Percentiles rank a stretch among this genome's conserved stretches.
Conservation (phyloP, 2,888 invertebrate genomes). For the Meganola albula region DNA sequence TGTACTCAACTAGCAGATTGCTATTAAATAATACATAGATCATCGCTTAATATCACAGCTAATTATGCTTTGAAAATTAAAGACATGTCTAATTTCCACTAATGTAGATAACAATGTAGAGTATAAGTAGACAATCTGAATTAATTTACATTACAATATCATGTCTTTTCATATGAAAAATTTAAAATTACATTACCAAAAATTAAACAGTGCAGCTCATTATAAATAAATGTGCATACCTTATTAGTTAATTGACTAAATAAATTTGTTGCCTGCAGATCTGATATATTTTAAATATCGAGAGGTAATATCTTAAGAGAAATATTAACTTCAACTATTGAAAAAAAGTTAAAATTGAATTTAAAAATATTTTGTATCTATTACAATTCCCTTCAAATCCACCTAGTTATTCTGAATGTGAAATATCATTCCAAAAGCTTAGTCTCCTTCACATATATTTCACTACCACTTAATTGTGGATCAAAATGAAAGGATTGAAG, state of each 20-base stretch:
- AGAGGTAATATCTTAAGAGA: slow-evolving; percentile 78
- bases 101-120: slow-evolving; percentile 78
- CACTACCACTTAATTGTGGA: slow-evolving; percentile 71
- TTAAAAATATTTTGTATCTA: slow-evolving; percentile 73
- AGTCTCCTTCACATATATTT: slow-evolving; percentile 76
- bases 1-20: slow-evolving; percentile 71
- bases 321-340: slow-evolving; percentile 76
- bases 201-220: slow-evolving; percentile 78
- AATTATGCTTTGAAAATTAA: slow-evolving; percentile 78
- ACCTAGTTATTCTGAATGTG: slow-evolving; percentile 70
- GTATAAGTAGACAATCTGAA: slow-evolving; percentile 78
- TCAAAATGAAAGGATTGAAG: slow-evolving; percentile 69
- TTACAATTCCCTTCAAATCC: slow-evolving; percentile 77
- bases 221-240: slow-evolving; percentile 79
- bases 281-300: slow-evolving; percentile 76
- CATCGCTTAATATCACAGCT: slow-evolving; percentile 77
- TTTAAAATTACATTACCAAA: slow-evolving; percentile 76
- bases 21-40: slow-evolving; percentile 77
- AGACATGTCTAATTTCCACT: slow-evolving; percentile 78
- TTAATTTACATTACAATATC: slow-evolving; percentile 78
- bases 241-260: slow-evolving; percentile 79
- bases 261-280: slow-evolving; percentile 79
- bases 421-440: slow-evolving; percentile 74
- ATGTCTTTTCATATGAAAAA: slow-evolving; percentile 77
- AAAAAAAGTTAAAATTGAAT: slow-evolving; percentile 76